Conservation (phyloP, 2,797 vertebrate genomes). For the Falco columbarius region DNA sequence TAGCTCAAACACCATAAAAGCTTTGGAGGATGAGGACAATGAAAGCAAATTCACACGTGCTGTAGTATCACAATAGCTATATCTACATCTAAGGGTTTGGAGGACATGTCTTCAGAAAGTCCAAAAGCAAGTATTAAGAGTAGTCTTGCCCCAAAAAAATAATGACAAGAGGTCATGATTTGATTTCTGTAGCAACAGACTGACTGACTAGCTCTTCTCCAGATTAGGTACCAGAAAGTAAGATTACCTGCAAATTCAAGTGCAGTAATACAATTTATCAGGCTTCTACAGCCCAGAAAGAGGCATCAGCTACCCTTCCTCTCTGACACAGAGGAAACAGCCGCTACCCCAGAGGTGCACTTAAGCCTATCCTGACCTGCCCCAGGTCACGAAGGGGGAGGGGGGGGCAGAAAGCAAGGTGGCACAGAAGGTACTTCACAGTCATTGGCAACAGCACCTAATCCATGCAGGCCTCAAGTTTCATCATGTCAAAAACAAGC, state of each 20-base stretch:
- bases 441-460: background rate
- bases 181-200: background rate
- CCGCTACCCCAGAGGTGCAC: background rate
- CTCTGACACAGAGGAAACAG: background rate
- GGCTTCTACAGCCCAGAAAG: background rate
- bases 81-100: background rate
- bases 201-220: accelerated
- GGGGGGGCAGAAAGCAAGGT: background rate
- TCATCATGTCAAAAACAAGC: accelerated
- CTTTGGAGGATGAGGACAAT: background rate
- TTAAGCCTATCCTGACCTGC: no score
- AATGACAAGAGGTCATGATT: background rate
- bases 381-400: background rate
- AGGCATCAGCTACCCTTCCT: background rate
- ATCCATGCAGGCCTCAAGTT: background rate
- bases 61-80: background rate
- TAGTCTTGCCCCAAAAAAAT: background rate
- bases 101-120: background rate
- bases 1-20: background rate
- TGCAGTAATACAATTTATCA: background rate
- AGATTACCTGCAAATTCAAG: background rate
- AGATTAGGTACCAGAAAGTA: background rate
- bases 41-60: background rate
- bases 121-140: background rate
- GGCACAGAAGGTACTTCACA: background rate